These are phyloP conservation scores for Branchinecta sandiegonensis DNA, from an alignment of 2,888 invertebrate species.

Conservation along the genomic window DNA sequence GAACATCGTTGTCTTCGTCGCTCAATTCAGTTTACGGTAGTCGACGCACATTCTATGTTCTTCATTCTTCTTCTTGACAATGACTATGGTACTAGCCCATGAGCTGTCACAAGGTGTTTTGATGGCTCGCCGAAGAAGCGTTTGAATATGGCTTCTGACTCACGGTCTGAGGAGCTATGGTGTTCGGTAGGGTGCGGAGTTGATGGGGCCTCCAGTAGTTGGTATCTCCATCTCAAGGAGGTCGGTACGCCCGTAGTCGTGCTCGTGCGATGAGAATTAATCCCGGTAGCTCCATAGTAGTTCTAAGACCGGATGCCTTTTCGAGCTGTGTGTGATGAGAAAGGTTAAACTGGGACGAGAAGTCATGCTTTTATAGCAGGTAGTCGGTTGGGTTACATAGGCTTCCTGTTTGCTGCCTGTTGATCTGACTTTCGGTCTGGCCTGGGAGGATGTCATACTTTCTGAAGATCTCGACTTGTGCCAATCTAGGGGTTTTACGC, in stretches of 20 bases:
- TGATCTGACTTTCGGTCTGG: too few species aligned
- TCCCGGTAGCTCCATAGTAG: neutral
- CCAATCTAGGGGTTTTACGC: too few species aligned
- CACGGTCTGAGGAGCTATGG: neutral
- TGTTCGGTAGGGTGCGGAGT: neutral
- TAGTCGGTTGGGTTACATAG: too few species aligned
- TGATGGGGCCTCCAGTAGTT: neutral
- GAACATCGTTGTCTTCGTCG: constrained; percentile 3
- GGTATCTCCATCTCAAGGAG: constrained; percentile 2
- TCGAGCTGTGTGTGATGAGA: neutral
- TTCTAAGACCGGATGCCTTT: neutral
- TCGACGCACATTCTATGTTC: constrained; percentile 29
- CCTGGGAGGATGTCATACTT: too few species aligned
- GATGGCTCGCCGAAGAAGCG: too few species aligned
- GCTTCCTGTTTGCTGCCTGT: too few species aligned
- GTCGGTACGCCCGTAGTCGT: neutral
- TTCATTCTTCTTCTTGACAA: constrained; percentile 29
- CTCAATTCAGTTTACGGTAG: constrained; percentile 25
- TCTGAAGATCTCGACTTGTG: too few species aligned
- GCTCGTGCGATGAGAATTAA: neutral
- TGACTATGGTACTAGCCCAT: constrained; percentile 29
- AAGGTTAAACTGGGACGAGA: neutral
- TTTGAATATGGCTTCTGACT: too few species aligned
- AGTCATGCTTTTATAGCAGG: neutral
- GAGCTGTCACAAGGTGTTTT: too few species aligned